Evolutionary conservation across 1,140 invertebrate species (phyloP).

Genomic region (Mylabris phalerata): DNA sequence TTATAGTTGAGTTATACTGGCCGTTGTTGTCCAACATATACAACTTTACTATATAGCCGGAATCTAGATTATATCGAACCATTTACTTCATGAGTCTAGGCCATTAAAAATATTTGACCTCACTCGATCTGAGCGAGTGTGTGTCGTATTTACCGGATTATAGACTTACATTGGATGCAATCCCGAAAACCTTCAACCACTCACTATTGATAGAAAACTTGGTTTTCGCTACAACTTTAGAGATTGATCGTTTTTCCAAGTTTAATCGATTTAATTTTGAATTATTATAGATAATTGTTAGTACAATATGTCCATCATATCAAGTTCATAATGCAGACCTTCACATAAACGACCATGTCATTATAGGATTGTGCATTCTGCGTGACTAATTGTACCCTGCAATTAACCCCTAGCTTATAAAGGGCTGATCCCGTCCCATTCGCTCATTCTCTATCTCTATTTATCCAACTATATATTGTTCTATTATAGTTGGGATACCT

Average conservation of each 20-base stretch:
- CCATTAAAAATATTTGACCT: constrained; percentile 22
- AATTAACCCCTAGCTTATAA: constrained; percentile 18
- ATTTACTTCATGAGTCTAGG: constrained; percentile 34
- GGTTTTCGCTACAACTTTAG: neutral
- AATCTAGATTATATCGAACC: constrained; percentile 33
- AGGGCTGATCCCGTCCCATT: constrained; percentile 5
- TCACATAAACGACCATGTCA: constrained; percentile 12
- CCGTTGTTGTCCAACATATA: too few relatives aligned
- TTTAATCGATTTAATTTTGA: neutral
- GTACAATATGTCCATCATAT: neutral
- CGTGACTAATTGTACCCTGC: constrained; percentile 18
- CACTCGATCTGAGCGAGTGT: constrained; percentile 25
- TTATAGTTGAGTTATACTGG: too few relatives aligned
- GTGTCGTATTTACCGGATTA: neutral
- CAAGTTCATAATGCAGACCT: neutral
- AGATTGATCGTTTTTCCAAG: too few relatives aligned
- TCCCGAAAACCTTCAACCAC: neutral
- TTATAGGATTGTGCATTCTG: constrained; percentile 16
- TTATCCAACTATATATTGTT: neutral
- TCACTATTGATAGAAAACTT: neutral
- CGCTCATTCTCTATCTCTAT: neutral
- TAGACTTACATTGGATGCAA: too few relatives aligned
- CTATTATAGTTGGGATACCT: constrained; percentile 5
- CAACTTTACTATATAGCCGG: too few relatives aligned
- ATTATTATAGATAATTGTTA: neutral